Base-by-base conservation (phyloP, 2,888 invertebrate species). In the Aricia artaxerxes region DNA sequence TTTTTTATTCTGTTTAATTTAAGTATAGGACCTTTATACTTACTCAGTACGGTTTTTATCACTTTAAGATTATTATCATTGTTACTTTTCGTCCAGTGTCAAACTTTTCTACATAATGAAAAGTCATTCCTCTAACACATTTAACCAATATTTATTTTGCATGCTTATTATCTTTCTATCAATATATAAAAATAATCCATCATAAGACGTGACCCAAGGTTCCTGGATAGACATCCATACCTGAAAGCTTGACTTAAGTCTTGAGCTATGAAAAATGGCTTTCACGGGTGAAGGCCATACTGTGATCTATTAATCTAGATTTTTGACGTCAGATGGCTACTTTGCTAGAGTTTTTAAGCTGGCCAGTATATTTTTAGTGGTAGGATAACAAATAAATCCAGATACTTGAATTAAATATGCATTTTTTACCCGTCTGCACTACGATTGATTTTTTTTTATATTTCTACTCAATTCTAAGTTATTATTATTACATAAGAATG, bases 251-350 rank as follows among this genome's bases (percentile, higher is more conserved):
- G 69, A 69, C 69, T 69, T 69, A 35, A 69, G 69, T 69, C 35
- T 69, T 69, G 69, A 69, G 69, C 35, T 69, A 69, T 69, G 69
- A 69, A 69, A 69, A 69, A 69, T 69, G 13, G 35, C 35, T 69
- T 69, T 35, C 69, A 69, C 69, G 38, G 35, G 69, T 69, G 35
- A 69, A 69, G 69, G 13, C 69, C 35, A 38, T 35, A 16, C 35
- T 69, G 24, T 64, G 35, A 69, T 69, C 69, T 69, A 69, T 69
- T 69, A 69, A 69, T 69, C 69, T 69, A 69, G 69, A 69, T 69
- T 69, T 24, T 16, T 38, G 35, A 69, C 69, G 35, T 69, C 69
- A 38, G 35, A 4, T 11, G 1, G 69, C 69, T 69, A 69, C 35
- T 69, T 69, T 69, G 1, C 31, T 31, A 11, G 3, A 31, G 5